Evolutionary conservation across 92 coral and sea anemone genomes (phyloP), one percentile per base, ranked within the genome.

Genomic region (Parazoanthus swiftii): DNA sequence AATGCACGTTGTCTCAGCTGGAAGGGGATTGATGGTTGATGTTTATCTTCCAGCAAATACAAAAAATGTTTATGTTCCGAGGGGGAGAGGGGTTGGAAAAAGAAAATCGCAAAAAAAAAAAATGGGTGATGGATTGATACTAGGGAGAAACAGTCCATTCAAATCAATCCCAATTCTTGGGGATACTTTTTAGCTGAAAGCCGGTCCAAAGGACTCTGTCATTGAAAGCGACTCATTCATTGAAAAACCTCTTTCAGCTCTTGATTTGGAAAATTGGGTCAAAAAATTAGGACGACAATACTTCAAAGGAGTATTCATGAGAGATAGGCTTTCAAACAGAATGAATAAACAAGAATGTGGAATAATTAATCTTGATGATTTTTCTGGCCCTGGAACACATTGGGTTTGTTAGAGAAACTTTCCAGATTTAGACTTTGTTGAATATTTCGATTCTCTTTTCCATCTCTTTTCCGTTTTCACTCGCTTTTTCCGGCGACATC

Each of bases 361-460:
- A 0, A 89, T 83, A 18, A 37, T 89, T 0, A 89, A 89, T 44
- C 29, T 89, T 0, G 67, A 84, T 20, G 80, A 39, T 2, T 51
- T 14, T 8, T 51, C 58, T 1, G 58, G 58, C 5, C 16, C 51
- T 0, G 85, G 88, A 0, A 29, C 82, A 0, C 83, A 89, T 58
- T 73, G 91, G 88, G 81, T 84, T 2, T 21, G 42, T 42, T 89
- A 74, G 18, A 14, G 85, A 21, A 82, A 89, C 18, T 1, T 51
- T 29, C 33, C 33, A 51, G 58, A 51, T 51, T 4, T 0, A 8
- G 1, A 51, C 6, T 1, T 14, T 14, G 0, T 2, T 39, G 58
- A 1, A 51, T 51, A 51, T 14, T 51, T 51, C 58, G 58, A 51
- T 39, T 39, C 42, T 39, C 4, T 39, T 39, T 29, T 29, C 33